Percentiles rank a stretch among this genome's conserved stretches.
Conservation (phyloP, 2,888 invertebrate species). For the Euplagia quadripunctaria region DNA sequence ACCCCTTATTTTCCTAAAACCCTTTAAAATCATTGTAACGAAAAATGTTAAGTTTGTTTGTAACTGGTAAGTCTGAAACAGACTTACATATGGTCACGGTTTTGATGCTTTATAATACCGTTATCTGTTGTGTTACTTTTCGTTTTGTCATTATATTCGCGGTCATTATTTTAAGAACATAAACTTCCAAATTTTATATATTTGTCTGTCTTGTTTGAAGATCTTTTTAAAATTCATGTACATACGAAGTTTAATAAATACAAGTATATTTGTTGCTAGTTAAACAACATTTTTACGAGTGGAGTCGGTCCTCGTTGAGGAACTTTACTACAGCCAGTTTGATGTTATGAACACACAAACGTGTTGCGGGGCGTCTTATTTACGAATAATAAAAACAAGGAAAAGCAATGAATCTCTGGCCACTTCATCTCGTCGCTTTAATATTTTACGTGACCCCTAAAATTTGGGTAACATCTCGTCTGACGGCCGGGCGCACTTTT, state of each 20-base stretch:
- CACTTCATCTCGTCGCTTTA: slow-evolving; percentile 86
- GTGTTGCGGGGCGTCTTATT: slow-evolving; percentile 79
- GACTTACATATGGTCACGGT: too few species aligned
- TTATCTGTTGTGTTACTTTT: too few species aligned
- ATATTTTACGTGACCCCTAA: slow-evolving; percentile 87
- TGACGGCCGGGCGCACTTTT: slow-evolving; percentile 81
- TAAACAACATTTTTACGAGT: slow-evolving; percentile 80
- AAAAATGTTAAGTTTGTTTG: too few species aligned
- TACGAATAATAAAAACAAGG: slow-evolving; percentile 87
- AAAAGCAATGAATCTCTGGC: slow-evolving; percentile 86
- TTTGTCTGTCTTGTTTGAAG: too few species aligned
- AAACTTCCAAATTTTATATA: too few species aligned
- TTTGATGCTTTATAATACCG: too few species aligned
- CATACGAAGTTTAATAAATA: slow-evolving; percentile 53
- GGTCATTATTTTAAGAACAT: too few species aligned
- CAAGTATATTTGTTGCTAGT: slow-evolving; percentile 64
- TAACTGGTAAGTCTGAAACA: too few species aligned
- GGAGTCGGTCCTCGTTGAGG: slow-evolving; percentile 64
- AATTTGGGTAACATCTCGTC: slow-evolving; percentile 77
- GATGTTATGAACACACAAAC: slow-evolving; percentile 83
- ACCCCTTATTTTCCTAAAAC: too few species aligned
- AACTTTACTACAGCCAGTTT: slow-evolving; percentile 81
- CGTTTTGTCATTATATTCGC: too few species aligned
- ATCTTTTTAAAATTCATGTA: slow-evolving; percentile 34
- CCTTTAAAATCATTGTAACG: too few species aligned